A percentile compares a stretch with the other conserved stretches of the same genome.
phyloP scores from a whole-genome alignment of 2,888 invertebrate species.

The Drosophila mettleri region DNA sequence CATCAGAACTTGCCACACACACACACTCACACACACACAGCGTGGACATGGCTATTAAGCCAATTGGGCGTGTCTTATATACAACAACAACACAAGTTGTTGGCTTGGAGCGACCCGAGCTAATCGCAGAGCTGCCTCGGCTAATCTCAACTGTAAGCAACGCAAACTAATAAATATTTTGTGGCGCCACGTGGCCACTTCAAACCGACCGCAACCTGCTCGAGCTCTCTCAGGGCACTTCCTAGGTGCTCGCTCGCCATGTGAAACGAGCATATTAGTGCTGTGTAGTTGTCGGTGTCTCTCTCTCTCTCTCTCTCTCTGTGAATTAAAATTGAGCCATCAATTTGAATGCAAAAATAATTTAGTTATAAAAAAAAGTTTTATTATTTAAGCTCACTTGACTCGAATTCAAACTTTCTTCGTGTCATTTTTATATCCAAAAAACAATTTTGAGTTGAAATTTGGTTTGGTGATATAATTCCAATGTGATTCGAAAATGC shows the following conservation, averaged over 20 bases:
- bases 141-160: constrained; percentile 23
- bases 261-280: not conserved
- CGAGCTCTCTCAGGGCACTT: not conserved
- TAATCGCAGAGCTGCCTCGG: constrained; percentile 7
- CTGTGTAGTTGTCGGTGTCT: no score
- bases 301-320: no score
- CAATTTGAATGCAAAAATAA: no score
- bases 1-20: constrained; percentile 18
- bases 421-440: no score
- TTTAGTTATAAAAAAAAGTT: no score
- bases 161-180: constrained; percentile 53
- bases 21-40: constrained; percentile 4
- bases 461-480: no score
- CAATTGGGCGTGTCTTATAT: constrained; percentile 44
- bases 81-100: not conserved
- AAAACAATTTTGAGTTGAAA: no score
- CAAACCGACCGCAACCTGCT: constrained; percentile 34
- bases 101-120: not conserved
- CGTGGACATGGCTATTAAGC: constrained; percentile 62
- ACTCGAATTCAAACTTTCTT: no score
- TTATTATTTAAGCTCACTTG: no score
- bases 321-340: no score
- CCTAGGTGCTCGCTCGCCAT: not conserved
- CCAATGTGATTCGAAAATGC: no score
- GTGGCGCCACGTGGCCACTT: constrained; percentile 35